Evolutionary conservation across 2,113 vertebrate species (phyloP), one percentile per base, ranked within the genome.

Genomic region (Axis porcinus): DNA sequence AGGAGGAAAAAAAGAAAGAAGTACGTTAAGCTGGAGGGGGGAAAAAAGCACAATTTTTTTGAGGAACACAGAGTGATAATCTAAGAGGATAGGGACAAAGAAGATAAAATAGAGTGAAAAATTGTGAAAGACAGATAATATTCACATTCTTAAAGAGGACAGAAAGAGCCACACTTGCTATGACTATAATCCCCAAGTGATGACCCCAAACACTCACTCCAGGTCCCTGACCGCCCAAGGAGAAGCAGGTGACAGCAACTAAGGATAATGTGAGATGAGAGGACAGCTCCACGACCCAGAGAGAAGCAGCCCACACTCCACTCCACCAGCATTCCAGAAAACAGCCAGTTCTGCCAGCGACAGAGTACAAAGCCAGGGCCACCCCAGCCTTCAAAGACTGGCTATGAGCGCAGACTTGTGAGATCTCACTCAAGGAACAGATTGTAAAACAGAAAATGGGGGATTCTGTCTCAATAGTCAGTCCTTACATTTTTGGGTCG

Each of bases 1-100:
- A n/a, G 81, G 89, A 88, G 70, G 78, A 92, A 89, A 78, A 70
- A 81, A 81, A 95, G 36, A 57, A 84, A 83, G 33, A 55, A 27
- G 19, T 47, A 96, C n/a, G 89, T 43, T 60, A 86, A 74, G n/a
- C 11, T 52, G 10, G 21, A 79, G 64, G 64, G 62, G 64, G 74
- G 76, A 79, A 28, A 12, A 70, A 76, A 76, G 91, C 33, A 36
- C 33, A 25, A 9, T 54, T 43, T 76, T 96, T 78, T 70, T 89
- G 40, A 93, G 47, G 45, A 47, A 95, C 90, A 36, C 27, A 54
- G 25, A 81, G 50, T 62, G 15, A 86, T 9, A 52, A 94, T 89
- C 55, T 74, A 78, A 50, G 0, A 86, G 16, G 54, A 88, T 13
- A 91, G 17, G 91, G 45, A 91, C 40, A n/a, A 88, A 45, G 14